Evolutionary conservation across 2,113 vertebrate genomes (phyloP).

Genomic region (Axis porcinus): DNA sequence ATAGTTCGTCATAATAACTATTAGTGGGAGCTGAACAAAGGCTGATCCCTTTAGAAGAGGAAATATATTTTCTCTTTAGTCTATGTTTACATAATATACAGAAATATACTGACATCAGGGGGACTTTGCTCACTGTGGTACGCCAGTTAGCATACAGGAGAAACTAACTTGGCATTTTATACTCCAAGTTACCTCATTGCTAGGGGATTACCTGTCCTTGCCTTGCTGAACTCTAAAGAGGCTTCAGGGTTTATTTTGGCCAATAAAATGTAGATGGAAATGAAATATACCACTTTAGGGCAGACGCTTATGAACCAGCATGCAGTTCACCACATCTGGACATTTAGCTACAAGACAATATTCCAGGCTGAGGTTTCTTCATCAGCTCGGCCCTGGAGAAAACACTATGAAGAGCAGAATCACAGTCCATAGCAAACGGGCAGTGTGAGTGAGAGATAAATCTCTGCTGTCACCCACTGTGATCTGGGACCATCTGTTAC

Average conservation of each 20-base stretch:
- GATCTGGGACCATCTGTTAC: background rate
- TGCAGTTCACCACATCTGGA: background rate
- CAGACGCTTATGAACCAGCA: background rate
- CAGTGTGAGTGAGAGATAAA: background rate
- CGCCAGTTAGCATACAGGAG: background rate
- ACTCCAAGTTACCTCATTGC: background rate
- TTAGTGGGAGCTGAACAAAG: background rate
- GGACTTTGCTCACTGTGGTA: background rate
- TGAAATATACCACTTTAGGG: conserved; percentile 10
- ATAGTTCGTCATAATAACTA: background rate
- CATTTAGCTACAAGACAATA: background rate
- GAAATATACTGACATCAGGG: background rate
- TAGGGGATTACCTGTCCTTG: background rate
- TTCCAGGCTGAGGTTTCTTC: background rate
- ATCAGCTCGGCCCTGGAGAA: background rate
- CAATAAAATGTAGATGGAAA: conserved; percentile 12
- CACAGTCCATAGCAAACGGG: background rate
- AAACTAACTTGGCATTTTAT: background rate
- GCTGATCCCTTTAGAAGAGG: background rate
- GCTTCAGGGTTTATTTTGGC: background rate
- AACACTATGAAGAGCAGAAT: background rate
- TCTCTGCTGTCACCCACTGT: background rate
- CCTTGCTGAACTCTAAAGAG: background rate
- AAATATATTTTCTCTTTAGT: background rate
- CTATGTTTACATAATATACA: background rate